Percentiles rank a stretch among this genome's conserved stretches.
These are phyloP conservation scores for Etheostoma nigrum DNA, from an alignment of 2,797 vertebrate species.

Conservation along the genomic window DNA sequence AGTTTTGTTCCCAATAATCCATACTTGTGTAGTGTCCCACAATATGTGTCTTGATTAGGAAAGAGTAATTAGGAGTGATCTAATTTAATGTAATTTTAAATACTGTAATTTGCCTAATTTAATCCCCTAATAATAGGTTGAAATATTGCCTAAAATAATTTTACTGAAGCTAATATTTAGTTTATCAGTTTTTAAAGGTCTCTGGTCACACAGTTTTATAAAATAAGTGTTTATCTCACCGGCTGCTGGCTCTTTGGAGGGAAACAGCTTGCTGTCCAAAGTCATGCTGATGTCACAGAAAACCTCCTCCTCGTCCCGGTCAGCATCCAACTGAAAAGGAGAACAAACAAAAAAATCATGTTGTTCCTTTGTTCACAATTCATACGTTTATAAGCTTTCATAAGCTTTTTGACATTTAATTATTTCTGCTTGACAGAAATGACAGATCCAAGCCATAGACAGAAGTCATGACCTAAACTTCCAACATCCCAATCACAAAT, in stretches of 20 bases:
- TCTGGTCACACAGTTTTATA: neutral
- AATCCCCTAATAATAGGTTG: neutral
- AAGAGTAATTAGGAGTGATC: neutral
- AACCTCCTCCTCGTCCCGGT: conserved; percentile 95
- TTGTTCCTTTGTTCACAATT: neutral
- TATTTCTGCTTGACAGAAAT: neutral
- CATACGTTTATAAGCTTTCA: neutral
- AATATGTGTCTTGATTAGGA: neutral
- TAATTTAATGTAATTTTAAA: neutral
- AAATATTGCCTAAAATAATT: neutral
- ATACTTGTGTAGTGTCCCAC: neutral
- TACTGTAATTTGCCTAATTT: neutral
- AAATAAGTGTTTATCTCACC: conserved; percentile 83
- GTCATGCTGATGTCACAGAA: conserved; percentile 95
- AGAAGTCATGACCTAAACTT: conserved; percentile 29
- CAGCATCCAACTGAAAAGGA: conserved; percentile 90
- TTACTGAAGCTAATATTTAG: neutral
- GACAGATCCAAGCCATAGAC: neutral
- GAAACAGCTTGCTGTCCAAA: conserved; percentile 94
- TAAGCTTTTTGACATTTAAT: neutral
- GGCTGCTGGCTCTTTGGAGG: conserved; percentile 88
- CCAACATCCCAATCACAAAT: neutral
- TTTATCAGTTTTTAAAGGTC: neutral
- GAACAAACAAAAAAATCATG: neutral
- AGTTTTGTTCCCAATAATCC: neutral